phyloP scores from a whole-genome alignment of 2,797 vertebrate genomes.

The Lepus oiostolus region DNA sequence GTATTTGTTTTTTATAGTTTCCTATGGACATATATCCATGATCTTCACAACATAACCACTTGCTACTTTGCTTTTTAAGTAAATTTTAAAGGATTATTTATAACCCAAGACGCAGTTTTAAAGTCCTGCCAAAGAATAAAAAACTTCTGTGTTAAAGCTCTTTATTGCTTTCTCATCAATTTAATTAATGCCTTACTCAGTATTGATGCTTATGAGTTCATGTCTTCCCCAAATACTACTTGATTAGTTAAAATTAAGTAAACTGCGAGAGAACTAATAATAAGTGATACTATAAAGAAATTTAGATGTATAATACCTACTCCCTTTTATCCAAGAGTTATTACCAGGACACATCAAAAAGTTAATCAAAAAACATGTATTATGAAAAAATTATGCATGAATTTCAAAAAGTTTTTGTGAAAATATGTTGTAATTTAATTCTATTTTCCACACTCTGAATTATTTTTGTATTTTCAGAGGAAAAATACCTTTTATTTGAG shows the following conservation, averaged over 20 bases:
- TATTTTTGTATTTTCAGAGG: neutral
- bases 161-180: neutral
- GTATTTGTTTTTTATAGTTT: neutral
- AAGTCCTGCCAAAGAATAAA: neutral
- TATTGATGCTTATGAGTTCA: neutral
- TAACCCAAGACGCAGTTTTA: neutral
- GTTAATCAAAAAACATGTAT: no score
- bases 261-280: neutral
- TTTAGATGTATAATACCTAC: neutral
- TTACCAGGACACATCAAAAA: no score
- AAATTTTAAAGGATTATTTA: neutral
- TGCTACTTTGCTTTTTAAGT: constrained; percentile 2
- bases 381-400: no score
- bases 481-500: neutral
- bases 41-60: neutral
- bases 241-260: neutral
- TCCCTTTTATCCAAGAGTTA: neutral
- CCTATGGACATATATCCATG: neutral
- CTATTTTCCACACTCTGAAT: no score
- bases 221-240: neutral
- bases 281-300: neutral
- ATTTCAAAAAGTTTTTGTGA: no score
- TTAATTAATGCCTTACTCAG: neutral
- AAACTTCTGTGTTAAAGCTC: neutral
- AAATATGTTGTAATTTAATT: no score